A percentile compares a stretch with the other conserved stretches of the same genome.
These are phyloP conservation scores for Rhineura floridana DNA, from an alignment of 2,113 vertebrate species.

Conservation along the genomic window DNA sequence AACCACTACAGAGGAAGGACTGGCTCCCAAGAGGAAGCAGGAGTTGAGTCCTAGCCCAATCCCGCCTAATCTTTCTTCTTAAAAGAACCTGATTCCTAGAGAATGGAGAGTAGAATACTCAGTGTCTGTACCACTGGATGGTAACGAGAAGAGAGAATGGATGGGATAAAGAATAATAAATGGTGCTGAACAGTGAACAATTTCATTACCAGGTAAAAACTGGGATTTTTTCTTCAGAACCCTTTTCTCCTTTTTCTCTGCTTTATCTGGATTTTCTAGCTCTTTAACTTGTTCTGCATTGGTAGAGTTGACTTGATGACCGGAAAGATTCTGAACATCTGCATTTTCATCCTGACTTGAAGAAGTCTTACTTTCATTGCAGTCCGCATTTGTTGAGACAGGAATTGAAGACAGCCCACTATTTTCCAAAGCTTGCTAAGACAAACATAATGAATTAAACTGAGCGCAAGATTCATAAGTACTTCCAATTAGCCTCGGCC, in stretches of 20 bases:
- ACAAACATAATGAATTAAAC: constrained; percentile 62
- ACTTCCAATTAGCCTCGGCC: constrained; percentile 18
- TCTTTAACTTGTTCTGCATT: constrained; percentile 76
- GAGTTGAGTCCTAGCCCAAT: background rate
- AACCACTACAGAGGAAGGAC: background rate
- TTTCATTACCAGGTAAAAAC: constrained; percentile 87
- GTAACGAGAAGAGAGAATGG: background rate
- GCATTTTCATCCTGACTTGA: constrained; percentile 67
- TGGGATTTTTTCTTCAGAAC: constrained; percentile 92
- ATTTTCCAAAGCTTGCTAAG: constrained; percentile 98
- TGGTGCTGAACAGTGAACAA: background rate
- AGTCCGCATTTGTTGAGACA: constrained; percentile 81
- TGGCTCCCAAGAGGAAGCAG: background rate
- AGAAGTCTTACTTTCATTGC: constrained; percentile 69
- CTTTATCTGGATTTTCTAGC: constrained; percentile 79
- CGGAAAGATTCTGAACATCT: constrained; percentile 52
- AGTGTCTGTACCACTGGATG: background rate
- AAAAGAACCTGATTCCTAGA: background rate
- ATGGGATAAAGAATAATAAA: background rate
- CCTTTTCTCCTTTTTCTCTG: constrained; percentile 86
- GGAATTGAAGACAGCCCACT: constrained; percentile 93
- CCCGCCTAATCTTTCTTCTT: background rate
- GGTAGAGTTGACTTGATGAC: constrained; percentile 66
- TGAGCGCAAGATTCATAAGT: constrained; percentile 48
- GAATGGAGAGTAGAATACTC: background rate